Conservation (phyloP, 2,888 invertebrate genomes). For the Creontiades dilutus region DNA sequence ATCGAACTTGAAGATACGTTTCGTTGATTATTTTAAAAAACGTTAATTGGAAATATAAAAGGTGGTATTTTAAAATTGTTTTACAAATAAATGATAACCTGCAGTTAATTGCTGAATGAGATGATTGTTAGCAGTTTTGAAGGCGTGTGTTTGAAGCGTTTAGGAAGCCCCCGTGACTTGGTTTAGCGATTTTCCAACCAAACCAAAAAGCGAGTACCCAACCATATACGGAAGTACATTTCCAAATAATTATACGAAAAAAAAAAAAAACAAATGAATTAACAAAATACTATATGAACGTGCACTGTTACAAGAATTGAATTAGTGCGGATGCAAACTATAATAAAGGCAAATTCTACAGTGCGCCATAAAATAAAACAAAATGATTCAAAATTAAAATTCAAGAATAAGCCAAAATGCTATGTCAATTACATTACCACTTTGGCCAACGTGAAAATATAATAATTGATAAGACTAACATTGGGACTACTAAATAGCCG, state of each 20-base stretch:
- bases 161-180: not conserved
- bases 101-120: not conserved
- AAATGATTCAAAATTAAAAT: constrained; percentile 1
- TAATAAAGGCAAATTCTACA: constrained; percentile 29
- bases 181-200: not conserved
- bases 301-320: not conserved
- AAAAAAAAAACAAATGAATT: not conserved
- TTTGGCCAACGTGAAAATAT: constrained; percentile 66
- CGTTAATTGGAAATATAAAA: not conserved
- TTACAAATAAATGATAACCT: too few relatives aligned
- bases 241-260: not conserved
- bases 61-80: not conserved
- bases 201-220: constrained; percentile 3
- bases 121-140: not conserved
- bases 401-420: constrained; percentile 58
- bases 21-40: not conserved
- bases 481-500: constrained; percentile 68
- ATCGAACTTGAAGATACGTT: not conserved
- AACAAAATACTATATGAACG: constrained; percentile 18
- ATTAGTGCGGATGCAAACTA: constrained; percentile 9
- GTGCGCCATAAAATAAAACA: constrained; percentile 18
- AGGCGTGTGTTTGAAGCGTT: not conserved
- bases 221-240: not conserved
- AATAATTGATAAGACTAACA: constrained; percentile 64
- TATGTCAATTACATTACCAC: constrained; percentile 68